Conservation (phyloP, 1,140 invertebrate species). For the Coelopa frigida region DNA sequence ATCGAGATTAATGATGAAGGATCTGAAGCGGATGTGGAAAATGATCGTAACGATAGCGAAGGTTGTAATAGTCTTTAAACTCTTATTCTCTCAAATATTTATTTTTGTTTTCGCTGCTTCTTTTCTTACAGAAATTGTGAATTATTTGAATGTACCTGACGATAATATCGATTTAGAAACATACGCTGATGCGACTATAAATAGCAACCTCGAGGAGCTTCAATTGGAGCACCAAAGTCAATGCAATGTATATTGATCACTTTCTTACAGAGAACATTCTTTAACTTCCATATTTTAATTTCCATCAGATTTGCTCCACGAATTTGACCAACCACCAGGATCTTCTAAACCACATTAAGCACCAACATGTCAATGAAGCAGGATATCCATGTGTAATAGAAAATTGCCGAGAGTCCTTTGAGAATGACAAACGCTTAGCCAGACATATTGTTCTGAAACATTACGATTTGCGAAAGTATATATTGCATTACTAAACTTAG, state of each 20-base stretch:
- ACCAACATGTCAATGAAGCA: constrained; percentile 11
- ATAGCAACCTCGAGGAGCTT: no score
- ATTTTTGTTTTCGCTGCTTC: no score
- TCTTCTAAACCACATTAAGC: constrained; percentile 20
- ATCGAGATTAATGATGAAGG: neutral
- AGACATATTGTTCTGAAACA: constrained; percentile 32
- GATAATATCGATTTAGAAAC: no score
- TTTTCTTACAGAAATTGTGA: no score
- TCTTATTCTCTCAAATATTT: neutral
- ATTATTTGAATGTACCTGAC: no score
- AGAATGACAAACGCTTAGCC: constrained; percentile 19
- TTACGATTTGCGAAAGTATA: constrained; percentile 30
- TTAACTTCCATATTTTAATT: no score
- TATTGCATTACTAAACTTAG: neutral
- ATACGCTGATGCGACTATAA: no score
- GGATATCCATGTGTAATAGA: constrained; percentile 23
- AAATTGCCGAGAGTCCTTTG: constrained; percentile 18
- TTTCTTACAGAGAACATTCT: no score
- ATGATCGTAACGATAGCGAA: neutral
- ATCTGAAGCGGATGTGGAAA: neutral
- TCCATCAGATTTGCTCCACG: constrained; percentile 22
- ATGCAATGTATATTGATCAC: no score
- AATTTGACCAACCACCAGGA: constrained; percentile 22
- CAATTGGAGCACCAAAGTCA: no score
- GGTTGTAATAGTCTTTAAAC: neutral